A percentile compares a stretch with the other conserved stretches of the same genome.
These are phyloP conservation scores for Alectoris magna DNA, from an alignment of 2,797 vertebrate species.

Conservation along the genomic window DNA sequence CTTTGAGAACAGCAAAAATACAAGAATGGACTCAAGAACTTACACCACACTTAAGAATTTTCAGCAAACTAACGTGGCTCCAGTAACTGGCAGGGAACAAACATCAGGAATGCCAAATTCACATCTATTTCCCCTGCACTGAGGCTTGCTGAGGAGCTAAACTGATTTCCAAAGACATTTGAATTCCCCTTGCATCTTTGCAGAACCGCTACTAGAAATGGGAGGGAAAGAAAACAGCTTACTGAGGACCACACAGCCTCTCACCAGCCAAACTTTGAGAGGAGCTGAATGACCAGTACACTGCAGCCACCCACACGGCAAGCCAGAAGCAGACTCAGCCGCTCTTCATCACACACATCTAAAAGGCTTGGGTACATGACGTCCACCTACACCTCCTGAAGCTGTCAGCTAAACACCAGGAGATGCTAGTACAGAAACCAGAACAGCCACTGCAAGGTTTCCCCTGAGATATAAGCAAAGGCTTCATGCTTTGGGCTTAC, in stretches of 20 bases:
- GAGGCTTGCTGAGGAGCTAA: background rate
- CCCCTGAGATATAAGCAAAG: background rate
- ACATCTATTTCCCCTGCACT: background rate
- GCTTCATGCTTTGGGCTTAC: background rate
- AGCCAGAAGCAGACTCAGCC: background rate
- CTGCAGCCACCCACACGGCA: background rate
- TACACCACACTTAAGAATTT: conserved; percentile 1
- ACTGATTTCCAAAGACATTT: conserved; percentile 7
- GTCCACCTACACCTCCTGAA: background rate
- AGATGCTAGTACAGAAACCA: background rate
- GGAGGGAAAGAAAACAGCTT: background rate
- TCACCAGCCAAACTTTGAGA: background rate
- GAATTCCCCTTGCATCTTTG: background rate
- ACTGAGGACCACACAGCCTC: background rate
- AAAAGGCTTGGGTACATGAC: background rate
- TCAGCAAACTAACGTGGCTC: background rate
- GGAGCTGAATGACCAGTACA: background rate
- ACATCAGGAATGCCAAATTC: background rate
- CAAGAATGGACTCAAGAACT: conserved; percentile 17
- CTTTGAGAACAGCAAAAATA: background rate
- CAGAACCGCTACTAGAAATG: background rate
- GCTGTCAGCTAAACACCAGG: background rate
- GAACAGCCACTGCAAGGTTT: background rate
- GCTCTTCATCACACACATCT: background rate
- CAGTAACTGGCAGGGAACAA: conserved; percentile 13